Percentiles rank a stretch among this genome's conserved stretches.
Conservation (phyloP, 2,888 invertebrate genomes). For the Capitulum mitella region DNA sequence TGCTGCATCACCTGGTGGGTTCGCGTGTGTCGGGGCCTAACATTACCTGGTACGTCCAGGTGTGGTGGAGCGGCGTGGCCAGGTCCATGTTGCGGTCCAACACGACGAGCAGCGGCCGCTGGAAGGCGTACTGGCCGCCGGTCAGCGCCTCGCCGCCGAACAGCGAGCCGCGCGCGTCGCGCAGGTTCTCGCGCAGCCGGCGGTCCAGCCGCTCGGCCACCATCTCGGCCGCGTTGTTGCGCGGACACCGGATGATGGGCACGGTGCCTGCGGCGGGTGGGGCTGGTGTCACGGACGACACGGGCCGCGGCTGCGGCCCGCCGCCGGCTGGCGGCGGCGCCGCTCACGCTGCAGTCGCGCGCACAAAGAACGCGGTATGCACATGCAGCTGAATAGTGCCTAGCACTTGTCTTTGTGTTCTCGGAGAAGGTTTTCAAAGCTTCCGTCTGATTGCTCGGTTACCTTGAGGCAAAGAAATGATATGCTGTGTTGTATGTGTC, state of each 20-base stretch:
- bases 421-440: too few relatives aligned
- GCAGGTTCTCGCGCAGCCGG: constrained; percentile 89
- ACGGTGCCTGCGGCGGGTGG: constrained; percentile 56
- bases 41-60: constrained; percentile 93
- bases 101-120: constrained; percentile 83
- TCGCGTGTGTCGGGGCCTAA: too few relatives aligned
- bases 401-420: too few relatives aligned
- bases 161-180: constrained; percentile 92
- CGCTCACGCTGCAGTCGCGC: too few relatives aligned
- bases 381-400: too few relatives aligned
- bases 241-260: constrained; percentile 83
- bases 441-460: too few relatives aligned
- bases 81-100: constrained; percentile 90
- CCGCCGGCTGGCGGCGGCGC: too few relatives aligned
- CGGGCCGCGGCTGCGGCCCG: too few relatives aligned
- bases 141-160: constrained; percentile 75
- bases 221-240: constrained; percentile 97
- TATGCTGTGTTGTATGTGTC: too few relatives aligned
- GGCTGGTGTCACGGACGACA: constrained; percentile 39
- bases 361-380: too few relatives aligned
- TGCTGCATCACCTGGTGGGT: too few relatives aligned
- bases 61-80: constrained; percentile 96
- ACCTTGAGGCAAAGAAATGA: too few relatives aligned
- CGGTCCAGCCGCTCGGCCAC: constrained; percentile 95
- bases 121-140: constrained; percentile 61